Conservation (phyloP, 2,888 invertebrate genomes). For the Meiosimyza platycephala region DNA sequence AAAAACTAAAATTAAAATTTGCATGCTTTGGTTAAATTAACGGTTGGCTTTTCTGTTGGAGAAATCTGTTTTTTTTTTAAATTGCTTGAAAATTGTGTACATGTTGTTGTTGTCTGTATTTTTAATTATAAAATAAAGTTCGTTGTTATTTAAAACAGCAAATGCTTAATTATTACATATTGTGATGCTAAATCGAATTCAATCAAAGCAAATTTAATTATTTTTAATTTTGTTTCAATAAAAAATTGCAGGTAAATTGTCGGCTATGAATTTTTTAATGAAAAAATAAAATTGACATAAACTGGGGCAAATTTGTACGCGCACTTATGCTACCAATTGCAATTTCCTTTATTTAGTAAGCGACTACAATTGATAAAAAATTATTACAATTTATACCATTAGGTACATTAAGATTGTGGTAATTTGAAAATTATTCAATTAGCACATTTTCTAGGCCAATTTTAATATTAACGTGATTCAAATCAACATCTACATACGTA, state of each 20-base stretch:
- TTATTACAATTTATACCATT: no score
- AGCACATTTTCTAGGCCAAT: not conserved
- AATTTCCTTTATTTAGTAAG: no score
- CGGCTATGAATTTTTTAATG: no score
- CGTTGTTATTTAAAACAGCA: constrained; percentile 35
- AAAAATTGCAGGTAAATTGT: no score
- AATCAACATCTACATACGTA: no score
- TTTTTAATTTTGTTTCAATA: constrained; percentile 2
- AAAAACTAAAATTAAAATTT: constrained; percentile 2
- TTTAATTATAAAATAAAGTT: constrained; percentile 8
- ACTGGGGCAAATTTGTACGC: no score
- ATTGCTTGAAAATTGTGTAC: constrained; percentile 25
- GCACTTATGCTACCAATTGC: no score
- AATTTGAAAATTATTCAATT: no score
- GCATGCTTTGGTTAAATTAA: constrained; percentile 4
- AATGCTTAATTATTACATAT: no score
- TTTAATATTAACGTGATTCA: not conserved
- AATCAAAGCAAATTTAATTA: not conserved
- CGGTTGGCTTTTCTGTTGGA: not conserved
- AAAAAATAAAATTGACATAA: no score
- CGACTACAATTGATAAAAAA: no score
- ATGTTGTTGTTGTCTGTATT: constrained; percentile 26
- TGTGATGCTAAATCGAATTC: constrained; percentile 29
- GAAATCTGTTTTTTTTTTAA: constrained; percentile 21
- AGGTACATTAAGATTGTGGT: no score